Conservation (phyloP, 2,888 invertebrate species). For the Leucophenga maculata region DNA sequence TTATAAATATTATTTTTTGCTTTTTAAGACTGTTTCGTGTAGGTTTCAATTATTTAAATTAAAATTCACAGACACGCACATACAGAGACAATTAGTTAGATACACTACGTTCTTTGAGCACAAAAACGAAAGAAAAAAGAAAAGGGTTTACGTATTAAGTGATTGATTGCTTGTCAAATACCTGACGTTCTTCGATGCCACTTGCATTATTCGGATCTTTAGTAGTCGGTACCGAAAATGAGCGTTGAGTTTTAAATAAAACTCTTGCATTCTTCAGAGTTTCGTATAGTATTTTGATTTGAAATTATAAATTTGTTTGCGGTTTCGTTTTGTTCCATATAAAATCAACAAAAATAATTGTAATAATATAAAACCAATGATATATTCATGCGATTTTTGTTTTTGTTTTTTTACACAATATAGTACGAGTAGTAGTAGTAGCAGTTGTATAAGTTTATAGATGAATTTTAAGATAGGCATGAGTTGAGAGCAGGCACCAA, state of each 20-base stretch:
- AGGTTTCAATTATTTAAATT: neutral
- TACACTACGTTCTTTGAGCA: neutral
- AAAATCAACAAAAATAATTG: neutral
- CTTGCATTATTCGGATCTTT: slow-evolving; percentile 78
- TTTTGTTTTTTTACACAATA: slow-evolving; percentile 12
- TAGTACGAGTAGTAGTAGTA: slow-evolving; percentile 41
- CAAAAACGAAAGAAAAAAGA: neutral
- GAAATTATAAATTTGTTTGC: slow-evolving; percentile 36
- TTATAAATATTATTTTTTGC: neutral
- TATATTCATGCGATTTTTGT: slow-evolving; percentile 57
- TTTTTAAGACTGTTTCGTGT: neutral
- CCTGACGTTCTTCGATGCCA: slow-evolving; percentile 72
- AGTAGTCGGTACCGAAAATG: slow-evolving; percentile 92
- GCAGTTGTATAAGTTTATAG: slow-evolving; percentile 31
- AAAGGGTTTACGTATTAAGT: neutral
- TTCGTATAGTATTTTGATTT: slow-evolving; percentile 28
- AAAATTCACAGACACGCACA: neutral
- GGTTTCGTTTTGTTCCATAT: slow-evolving; percentile 29
- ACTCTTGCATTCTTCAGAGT: slow-evolving; percentile 77
- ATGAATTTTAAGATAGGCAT: slow-evolving; percentile 39
- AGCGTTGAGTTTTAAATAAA: slow-evolving; percentile 92
- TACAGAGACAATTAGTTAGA: neutral
- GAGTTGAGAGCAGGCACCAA: slow-evolving; percentile 70
- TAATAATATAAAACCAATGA: slow-evolving; percentile 43
- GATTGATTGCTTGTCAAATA: slow-evolving; percentile 51